Conservation (phyloP, 2,888 invertebrate genomes). For the Mythimna impura region DNA sequence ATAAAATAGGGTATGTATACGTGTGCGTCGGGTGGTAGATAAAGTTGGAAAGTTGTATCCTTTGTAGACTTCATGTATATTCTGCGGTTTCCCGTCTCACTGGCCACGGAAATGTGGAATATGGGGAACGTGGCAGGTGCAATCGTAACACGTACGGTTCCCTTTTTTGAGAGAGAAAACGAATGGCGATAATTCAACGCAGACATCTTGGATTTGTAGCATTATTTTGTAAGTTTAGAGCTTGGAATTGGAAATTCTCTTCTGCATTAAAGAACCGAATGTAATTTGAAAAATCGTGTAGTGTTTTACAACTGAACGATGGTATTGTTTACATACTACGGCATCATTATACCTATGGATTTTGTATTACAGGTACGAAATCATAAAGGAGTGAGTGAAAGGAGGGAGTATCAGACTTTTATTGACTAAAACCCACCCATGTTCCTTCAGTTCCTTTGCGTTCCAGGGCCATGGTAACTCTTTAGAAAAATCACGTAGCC, state of each 20-base stretch:
- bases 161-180: slow-evolving; percentile 39
- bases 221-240: slow-evolving; percentile 39
- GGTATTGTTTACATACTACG: background rate
- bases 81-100: slow-evolving; percentile 47
- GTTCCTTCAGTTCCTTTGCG: no score
- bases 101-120: slow-evolving; percentile 39
- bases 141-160: slow-evolving; percentile 31
- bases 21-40: background rate
- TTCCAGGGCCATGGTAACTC: no score
- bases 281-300: slow-evolving; percentile 10
- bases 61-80: slow-evolving; percentile 11
- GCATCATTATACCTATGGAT: no score
- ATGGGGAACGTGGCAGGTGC: slow-evolving; percentile 52
- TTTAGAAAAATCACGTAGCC: no score
- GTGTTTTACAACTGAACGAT: background rate
- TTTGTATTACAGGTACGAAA: no score
- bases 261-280: slow-evolving; percentile 17
- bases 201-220: slow-evolving; percentile 48
- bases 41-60: background rate
- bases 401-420: no score
- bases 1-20: background rate
- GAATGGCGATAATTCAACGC: slow-evolving; percentile 45
- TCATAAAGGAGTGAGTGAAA: no score
- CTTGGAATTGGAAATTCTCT: slow-evolving; percentile 33
- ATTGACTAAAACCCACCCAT: no score